These are phyloP conservation scores for Labeo calbasu DNA, from an alignment of 2,797 vertebrate species.

Conservation along the genomic window DNA sequence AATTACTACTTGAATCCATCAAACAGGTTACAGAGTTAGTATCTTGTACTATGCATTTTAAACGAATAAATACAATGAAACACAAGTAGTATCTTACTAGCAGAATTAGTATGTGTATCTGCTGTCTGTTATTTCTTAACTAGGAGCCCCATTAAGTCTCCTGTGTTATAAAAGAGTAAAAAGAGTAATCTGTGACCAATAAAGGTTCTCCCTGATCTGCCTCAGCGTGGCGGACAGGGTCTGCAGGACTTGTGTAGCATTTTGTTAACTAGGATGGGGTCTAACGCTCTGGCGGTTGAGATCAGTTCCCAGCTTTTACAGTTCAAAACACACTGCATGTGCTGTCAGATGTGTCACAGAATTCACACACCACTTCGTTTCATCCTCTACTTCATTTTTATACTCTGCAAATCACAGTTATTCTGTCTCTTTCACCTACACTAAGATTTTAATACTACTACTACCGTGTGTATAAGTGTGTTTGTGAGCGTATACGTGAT, in stretches of 20 bases:
- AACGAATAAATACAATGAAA: not conserved
- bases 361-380: conserved; percentile 6
- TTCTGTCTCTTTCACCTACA: conserved; percentile 11
- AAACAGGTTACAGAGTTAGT: not conserved
- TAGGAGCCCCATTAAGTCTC: not conserved
- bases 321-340: conserved; percentile 3
- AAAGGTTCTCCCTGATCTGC: not conserved
- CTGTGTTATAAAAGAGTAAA: not conserved
- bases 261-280: conserved; percentile 10
- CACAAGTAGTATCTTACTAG: not conserved
- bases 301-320: conserved; percentile 20
- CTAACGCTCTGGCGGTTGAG: not conserved
- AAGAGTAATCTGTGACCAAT: not conserved
- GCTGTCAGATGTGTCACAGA: not conserved
- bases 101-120: not conserved
- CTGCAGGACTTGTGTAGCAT: conserved; percentile 9
- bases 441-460: conserved; percentile 37
- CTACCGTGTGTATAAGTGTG: not conserved
- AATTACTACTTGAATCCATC: not conserved
- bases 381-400: conserved; percentile 2
- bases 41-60: not conserved
- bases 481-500: conserved; percentile 1
- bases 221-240: not conserved
- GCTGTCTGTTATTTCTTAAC: not conserved
- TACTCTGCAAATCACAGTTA: not conserved